Conservation (phyloP, 2,888 invertebrate species). For the Noctua janthina region DNA sequence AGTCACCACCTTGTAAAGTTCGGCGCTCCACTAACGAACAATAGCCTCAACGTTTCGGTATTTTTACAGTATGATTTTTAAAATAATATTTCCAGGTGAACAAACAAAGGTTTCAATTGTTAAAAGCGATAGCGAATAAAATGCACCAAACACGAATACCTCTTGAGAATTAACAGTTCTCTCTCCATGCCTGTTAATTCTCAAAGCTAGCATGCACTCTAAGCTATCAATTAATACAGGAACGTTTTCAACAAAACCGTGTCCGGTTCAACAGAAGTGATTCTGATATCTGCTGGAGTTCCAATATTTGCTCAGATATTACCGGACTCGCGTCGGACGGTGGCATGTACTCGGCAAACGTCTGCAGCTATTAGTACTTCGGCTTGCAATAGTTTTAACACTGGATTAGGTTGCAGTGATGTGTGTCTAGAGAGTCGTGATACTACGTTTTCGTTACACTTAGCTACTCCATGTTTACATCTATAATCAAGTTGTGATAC, state of each 20-base stretch:
- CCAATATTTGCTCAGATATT: constrained; percentile 58
- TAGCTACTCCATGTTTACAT: background rate
- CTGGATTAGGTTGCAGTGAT: constrained; percentile 23
- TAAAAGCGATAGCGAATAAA: background rate
- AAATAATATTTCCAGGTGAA: background rate
- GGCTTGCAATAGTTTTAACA: constrained; percentile 41
- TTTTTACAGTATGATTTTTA: background rate
- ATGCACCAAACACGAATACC: background rate
- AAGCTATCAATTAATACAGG: constrained; percentile 32
- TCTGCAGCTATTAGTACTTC: constrained; percentile 43
- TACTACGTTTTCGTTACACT: background rate
- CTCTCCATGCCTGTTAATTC: constrained; percentile 14
- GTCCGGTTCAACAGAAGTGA: constrained; percentile 40
- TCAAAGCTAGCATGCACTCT: constrained; percentile 3
- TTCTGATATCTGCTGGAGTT: constrained; percentile 45
- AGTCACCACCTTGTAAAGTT: background rate
- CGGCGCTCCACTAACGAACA: background rate
- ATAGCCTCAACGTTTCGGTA: background rate
- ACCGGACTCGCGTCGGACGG: constrained; percentile 42
- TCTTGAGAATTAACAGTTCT: background rate
- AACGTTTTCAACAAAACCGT: constrained; percentile 23
- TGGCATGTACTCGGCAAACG: constrained; percentile 32
- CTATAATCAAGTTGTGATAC: background rate
- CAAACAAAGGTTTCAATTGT: background rate
- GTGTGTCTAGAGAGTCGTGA: background rate